These are phyloP conservation scores for Elgaria multicarinata DNA, from an alignment of 2,113 vertebrate genomes.

Conservation along the genomic window DNA sequence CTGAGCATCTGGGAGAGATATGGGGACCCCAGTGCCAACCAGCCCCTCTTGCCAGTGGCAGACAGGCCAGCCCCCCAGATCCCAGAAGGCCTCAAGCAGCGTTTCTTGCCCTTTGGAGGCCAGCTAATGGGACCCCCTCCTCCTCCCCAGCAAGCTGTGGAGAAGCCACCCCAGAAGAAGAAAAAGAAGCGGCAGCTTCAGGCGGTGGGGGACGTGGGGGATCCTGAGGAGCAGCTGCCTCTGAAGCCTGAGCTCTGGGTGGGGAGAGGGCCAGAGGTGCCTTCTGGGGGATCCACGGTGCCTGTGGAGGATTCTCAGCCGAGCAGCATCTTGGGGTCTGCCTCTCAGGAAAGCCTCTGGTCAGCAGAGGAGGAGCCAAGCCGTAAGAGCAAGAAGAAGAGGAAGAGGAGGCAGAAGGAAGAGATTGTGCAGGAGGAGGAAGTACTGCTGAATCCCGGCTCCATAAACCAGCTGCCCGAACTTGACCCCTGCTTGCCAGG, in stretches of 20 bases:
- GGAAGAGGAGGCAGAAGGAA: neutral
- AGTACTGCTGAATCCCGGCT: no score
- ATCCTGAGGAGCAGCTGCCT: neutral
- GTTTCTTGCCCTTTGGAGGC: constrained; percentile 70
- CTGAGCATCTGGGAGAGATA: constrained; percentile 58
- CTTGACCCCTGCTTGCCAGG: fast-evolving
- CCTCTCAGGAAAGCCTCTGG: neutral
- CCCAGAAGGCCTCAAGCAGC: constrained; percentile 62
- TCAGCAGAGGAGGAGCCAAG: no score
- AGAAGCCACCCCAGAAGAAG: constrained; percentile 26
- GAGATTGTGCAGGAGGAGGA: neutral
- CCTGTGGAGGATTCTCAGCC: neutral
- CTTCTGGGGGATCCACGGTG: fast-evolving
- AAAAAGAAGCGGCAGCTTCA: constrained; percentile 4
- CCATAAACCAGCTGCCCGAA: neutral
- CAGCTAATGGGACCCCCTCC: constrained; percentile 22
- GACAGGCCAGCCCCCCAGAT: constrained; percentile 53
- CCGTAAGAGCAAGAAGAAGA: neutral
- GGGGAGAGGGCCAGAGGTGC: neutral
- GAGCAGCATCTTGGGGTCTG: neutral
- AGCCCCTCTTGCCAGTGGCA: constrained; percentile 44
- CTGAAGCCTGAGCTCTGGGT: neutral
- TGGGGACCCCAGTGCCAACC: neutral
- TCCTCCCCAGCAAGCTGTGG: neutral
- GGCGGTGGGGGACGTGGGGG: neutral